Base-by-base conservation (phyloP, 2,797 vertebrate species). In the Pempheris klunzingeri region DNA sequence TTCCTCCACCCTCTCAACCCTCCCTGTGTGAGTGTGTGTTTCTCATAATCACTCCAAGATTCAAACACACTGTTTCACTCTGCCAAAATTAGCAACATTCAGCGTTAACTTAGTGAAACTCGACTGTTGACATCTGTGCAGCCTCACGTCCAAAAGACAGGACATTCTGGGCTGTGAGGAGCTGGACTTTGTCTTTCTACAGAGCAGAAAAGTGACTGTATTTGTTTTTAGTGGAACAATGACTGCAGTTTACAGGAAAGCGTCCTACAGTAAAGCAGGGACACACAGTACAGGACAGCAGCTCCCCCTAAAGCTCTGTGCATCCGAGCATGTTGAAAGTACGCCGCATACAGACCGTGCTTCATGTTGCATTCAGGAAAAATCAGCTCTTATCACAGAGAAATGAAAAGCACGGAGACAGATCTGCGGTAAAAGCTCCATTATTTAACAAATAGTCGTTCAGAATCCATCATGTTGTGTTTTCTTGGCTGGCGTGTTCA, bases 1-100 rank as follows among this genome's bases (percentile, higher is more conserved):
- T n/a, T 86, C 83, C 85, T 87, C 88, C 83, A 78, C 84, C 74
- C 54, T 72, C 76, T 55, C 60, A 66, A 43, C 77, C 74, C 65
- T 73, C 49, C 64, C 57, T 28, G n/a, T 22, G 30, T 34, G n/a
- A 5, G 24, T 49, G 6, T 39, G 22, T 71, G 63, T 73, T 70
- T 76, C 64, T 77, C 59, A 82, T 71, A 82, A 80, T 77, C 54
- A 83, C 49, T 64, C 50, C 5, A 65, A 54, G 49, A 85, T 65
- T 71, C 55, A 75, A 79, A 77, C 60, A 72, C 57, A 36, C 55
- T 1, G 44, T 68, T 69, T 83, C 43, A 83, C 53, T 61, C 41
- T 57, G 66, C 73, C 69, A 72, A 82, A 80, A 87, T 75, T 36
- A 71, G 50, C 1, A 73, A 60, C 58, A 62, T 44, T 67, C 32